Base-by-base conservation (phyloP, 2,113 vertebrate species). In the Speoplatyrhinus poulsoni region DNA sequence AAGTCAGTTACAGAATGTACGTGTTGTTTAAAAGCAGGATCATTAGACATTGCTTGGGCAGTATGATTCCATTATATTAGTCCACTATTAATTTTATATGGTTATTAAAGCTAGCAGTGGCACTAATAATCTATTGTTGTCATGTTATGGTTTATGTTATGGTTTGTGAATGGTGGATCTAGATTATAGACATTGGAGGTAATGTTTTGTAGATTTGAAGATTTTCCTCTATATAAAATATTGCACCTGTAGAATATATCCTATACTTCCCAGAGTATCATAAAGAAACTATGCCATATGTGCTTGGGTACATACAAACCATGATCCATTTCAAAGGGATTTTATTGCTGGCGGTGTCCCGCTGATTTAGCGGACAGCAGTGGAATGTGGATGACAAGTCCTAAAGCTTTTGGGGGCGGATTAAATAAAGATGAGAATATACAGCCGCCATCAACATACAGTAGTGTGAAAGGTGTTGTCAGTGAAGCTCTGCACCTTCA, bases 361-460 rank as follows among this genome's bases (percentile, higher is more conserved):
- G 79, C 73, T 82, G 61, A 89, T 89, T 85, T 73, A 87, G 80
- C 71, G 85, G 88, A 89, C 86, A 86, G 84, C 81, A 84, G 87
- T 77, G 81, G 76, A 75, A 79, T 73, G 77, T 71, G 72, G 85
- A 69, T 88, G 88, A 87, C 82, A 70, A 80, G 72, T 81, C 80
- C 84, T 73, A 70, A 79, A 86, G 89, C 50, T 71, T 67, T 70
- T 55, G 61, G 72, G 65, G 13, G 75, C 36, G 52, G 84, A 87
- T 88, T 90, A 88, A 88, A 92, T 90, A 90, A 89, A 90, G 83
- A 84, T 88, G 61, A 71, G 75, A 78, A 82, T 83, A 87, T 62
- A 67, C 79, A 71, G 68, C 75, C 73, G 64, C 57, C 36, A 41
- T 41, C 36, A 41, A 41, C 36, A 41, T 5, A 41, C 5, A 41